phyloP scores from a whole-genome alignment of 2,888 invertebrate genomes.

The Ophion costatus region DNA sequence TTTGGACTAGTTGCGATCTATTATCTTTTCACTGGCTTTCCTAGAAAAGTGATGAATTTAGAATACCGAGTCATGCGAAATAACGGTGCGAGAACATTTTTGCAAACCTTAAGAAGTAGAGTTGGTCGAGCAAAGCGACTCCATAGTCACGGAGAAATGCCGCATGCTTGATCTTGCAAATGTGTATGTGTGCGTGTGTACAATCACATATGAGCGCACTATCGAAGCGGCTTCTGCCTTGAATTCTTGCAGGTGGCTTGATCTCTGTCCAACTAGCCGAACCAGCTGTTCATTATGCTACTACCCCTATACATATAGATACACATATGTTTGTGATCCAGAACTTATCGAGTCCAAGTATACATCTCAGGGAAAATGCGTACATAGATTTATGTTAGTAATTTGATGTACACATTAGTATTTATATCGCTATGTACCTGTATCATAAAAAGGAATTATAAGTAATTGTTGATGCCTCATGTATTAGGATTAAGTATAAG shows the following conservation, averaged over 20 bases:
- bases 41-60: not conserved
- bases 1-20: too few relatives aligned
- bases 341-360: not conserved
- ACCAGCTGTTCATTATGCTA: slow-evolving; percentile 46
- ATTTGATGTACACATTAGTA: too few relatives aligned
- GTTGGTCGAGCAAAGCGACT: not conserved
- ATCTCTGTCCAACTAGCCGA: slow-evolving; percentile 28
- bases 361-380: too few relatives aligned
- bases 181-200: not conserved
- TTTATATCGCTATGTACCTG: too few relatives aligned
- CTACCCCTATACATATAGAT: not conserved
- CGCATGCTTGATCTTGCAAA: not conserved
- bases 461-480: too few relatives aligned
- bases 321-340: not conserved
- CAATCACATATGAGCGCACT: not conserved
- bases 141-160: slow-evolving; percentile 12
- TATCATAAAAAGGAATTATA: too few relatives aligned
- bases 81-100: not conserved
- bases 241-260: slow-evolving; percentile 34
- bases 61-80: not conserved
- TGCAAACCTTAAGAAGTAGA: not conserved
- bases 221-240: slow-evolving; percentile 11
- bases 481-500: not conserved
- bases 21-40: not conserved
- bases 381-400: too few relatives aligned